phyloP scores from a whole-genome alignment of 1,140 invertebrate genomes.

The Polypedilum vanderplanki region DNA sequence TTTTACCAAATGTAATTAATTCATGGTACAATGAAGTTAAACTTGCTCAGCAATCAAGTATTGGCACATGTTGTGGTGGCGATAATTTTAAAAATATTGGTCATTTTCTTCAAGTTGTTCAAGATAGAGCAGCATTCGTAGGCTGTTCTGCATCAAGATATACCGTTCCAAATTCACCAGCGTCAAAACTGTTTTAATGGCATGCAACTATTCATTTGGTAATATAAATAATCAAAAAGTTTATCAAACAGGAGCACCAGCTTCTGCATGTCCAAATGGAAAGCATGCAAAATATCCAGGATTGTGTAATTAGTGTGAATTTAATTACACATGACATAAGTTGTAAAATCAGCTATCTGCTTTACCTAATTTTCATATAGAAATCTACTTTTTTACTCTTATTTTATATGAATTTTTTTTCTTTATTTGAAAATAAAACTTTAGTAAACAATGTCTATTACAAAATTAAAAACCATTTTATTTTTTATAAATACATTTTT shows the following conservation, averaged over 20 bases:
- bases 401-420: too few relatives aligned
- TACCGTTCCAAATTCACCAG: too few relatives aligned
- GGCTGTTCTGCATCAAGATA: conserved; percentile 29
- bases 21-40: conserved; percentile 32
- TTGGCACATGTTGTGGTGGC: not conserved
- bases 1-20: not conserved
- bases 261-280: conserved; percentile 36
- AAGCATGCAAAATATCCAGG: too few relatives aligned
- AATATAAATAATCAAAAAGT: conserved; percentile 38
- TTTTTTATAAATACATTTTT: too few relatives aligned
- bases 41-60: conserved; percentile 9
- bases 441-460: too few relatives aligned
- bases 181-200: conserved; percentile 38
- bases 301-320: too few relatives aligned
- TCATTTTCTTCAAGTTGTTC: conserved; percentile 27
- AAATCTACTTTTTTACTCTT: too few relatives aligned
- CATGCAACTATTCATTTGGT: conserved; percentile 41
- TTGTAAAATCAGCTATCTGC: too few relatives aligned
- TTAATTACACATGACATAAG: too few relatives aligned
- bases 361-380: too few relatives aligned
- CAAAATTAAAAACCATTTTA: too few relatives aligned
- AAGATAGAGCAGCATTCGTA: conserved; percentile 28
- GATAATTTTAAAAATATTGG: conserved; percentile 1
- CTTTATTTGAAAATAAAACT: too few relatives aligned
- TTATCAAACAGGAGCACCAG: conserved; percentile 36